Base-by-base conservation (phyloP, 2,888 invertebrate species). In the Leptopilina drosophilae region DNA sequence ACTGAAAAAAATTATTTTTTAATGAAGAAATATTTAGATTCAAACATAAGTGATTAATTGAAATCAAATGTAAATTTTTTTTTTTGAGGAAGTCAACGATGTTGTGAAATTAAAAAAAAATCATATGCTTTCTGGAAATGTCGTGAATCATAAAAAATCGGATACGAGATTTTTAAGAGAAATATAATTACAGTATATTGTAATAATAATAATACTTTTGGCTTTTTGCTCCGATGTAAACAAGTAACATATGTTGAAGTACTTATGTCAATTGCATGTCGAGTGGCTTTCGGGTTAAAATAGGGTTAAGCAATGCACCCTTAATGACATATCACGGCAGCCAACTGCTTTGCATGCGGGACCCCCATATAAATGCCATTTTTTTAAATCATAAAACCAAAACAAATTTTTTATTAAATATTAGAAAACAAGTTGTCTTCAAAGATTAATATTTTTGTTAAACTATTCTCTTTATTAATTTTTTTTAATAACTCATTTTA, bases 281-380 rank as follows among this genome's bases (percentile, higher is more conserved):
- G 69, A 73, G 26, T 49, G 49, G 42, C 49, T 69, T 49, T 49
- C 33, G 67, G 67, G 49, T 33, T 73, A 84, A 85, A 87, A 85
- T 85, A 84, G 85, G 87, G 89, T 88, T 88, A 88, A 90, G 87
- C 87, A 89, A 89, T 87, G 86, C 87, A 86, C 85, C 86, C 80
- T 67, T 88, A 88, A 89, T 88, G 88, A 84, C 84, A 87, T 84
- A 83, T 80, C 78, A 78, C 64, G 56, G 69, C 69, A 33, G 64
- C 78, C 80, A 77, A 81, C 78, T 78, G 77, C 65, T 80, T 78
- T 65, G 49, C 78, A 46, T 33, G 53, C 78, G 53, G 67, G 67
- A 6, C 69, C 53, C 69, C 26, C 49, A 53, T 20, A 12, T 53
- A 12, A 33, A 53, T 73, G 26, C 7, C 15, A 26, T 33, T 33